phyloP scores from a whole-genome alignment of 2,888 invertebrate species.

The Pilophorus perplexus region DNA sequence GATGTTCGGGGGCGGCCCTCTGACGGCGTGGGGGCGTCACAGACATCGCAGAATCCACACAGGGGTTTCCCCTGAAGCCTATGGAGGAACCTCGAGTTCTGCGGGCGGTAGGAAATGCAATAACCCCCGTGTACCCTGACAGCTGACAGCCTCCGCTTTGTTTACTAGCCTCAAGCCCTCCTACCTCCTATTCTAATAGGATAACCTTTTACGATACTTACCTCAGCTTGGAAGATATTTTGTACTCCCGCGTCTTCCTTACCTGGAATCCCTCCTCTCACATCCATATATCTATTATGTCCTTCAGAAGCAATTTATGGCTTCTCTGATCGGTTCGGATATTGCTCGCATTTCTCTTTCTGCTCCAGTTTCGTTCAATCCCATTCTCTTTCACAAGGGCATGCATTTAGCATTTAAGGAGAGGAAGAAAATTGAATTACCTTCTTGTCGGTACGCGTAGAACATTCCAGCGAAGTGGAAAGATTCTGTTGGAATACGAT shows the following conservation, averaged over 20 bases:
- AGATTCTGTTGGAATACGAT: too few relatives aligned
- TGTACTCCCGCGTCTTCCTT: conserved; percentile 5
- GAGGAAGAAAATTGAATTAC: too few relatives aligned
- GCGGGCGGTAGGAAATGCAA: conserved; percentile 41
- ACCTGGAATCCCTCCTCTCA: conserved; percentile 18
- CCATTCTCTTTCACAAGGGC: background rate
- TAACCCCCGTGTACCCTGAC: conserved; percentile 38
- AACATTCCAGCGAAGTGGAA: too few relatives aligned
- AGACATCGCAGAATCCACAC: too few relatives aligned
- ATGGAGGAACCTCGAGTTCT: conserved; percentile 22
- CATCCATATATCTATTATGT: conserved; percentile 16
- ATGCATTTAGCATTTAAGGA: too few relatives aligned
- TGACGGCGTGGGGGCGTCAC: background rate
- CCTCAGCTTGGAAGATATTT: conserved; percentile 24
- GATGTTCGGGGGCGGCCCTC: background rate
- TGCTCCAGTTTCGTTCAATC: background rate
- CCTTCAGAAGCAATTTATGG: conserved; percentile 23
- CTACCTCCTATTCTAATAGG: conserved; percentile 37
- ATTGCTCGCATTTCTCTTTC: background rate
- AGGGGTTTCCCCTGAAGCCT: too few relatives aligned
- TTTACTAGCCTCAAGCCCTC: conserved; percentile 39
- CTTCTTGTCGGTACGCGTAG: too few relatives aligned
- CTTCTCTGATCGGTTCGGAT: conserved; percentile 8
- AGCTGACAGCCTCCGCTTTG: conserved; percentile 40
- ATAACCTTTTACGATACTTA: conserved; percentile 39